Conservation (phyloP, 2,797 vertebrate species). For the Fistularia commersonii region DNA sequence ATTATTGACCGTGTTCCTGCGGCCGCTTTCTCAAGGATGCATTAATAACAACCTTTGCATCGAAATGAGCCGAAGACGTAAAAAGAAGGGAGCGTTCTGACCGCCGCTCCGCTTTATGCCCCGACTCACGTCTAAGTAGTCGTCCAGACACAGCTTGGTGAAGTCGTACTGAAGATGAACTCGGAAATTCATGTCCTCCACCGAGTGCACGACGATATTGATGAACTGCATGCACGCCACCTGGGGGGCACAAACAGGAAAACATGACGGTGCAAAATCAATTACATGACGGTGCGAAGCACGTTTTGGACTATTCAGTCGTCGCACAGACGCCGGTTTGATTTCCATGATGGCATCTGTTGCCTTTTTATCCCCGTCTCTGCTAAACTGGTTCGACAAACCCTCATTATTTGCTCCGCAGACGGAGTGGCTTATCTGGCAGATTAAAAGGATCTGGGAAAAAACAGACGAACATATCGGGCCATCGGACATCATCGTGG, state of each 20-base stretch:
- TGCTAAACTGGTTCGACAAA: slow-evolving; percentile 13
- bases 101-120: slow-evolving; percentile 7
- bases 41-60: slow-evolving; percentile 10
- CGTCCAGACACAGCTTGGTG: slow-evolving; percentile 92
- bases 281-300: background rate
- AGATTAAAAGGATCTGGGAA: slow-evolving; percentile 25
- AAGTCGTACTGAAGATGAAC: slow-evolving; percentile 95
- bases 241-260: slow-evolving; percentile 51
- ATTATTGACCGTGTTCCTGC: slow-evolving; percentile 22
- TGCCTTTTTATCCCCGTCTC: slow-evolving; percentile 16
- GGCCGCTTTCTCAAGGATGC: slow-evolving; percentile 18
- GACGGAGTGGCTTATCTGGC: slow-evolving; percentile 16
- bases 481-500: slow-evolving; percentile 12
- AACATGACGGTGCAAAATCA: background rate
- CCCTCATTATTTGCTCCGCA: slow-evolving; percentile 11
- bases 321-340: too few species aligned
- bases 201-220: slow-evolving; percentile 96
- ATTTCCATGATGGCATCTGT: slow-evolving; percentile 13
- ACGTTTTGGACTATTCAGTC: too few species aligned
- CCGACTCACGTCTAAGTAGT: slow-evolving; percentile 87
- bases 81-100: slow-evolving; percentile 11
- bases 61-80: slow-evolving; percentile 1
- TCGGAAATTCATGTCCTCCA: slow-evolving; percentile 97
- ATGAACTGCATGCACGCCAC: slow-evolving; percentile 99
- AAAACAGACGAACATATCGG: slow-evolving; percentile 18